phyloP scores from a whole-genome alignment of 2,888 invertebrate genomes.

The Phragmatobia fuliginosa region DNA sequence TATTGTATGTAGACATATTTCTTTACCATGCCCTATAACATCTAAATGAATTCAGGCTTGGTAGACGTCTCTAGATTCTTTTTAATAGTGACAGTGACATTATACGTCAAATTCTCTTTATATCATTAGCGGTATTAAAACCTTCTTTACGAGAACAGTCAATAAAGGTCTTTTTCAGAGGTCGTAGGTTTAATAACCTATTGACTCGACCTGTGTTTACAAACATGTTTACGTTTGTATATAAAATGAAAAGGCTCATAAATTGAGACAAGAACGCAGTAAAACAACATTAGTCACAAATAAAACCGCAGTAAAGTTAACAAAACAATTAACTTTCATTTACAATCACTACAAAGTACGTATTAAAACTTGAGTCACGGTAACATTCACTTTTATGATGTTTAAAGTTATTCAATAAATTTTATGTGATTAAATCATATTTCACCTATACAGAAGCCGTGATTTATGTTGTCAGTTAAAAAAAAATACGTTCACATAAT shows the following conservation, averaged over 20 bases:
- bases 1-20: neutral
- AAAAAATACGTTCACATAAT: neutral
- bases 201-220: neutral
- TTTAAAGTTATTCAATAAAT: conserved; percentile 5
- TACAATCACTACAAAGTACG: conserved; percentile 5
- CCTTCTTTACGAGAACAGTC: neutral
- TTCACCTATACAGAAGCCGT: conserved; percentile 1
- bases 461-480: neutral
- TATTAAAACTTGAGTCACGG: conserved; percentile 5
- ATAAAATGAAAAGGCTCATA: neutral
- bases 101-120: neutral
- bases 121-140: neutral
- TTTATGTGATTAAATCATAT: conserved; percentile 4
- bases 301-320: neutral
- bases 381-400: neutral
- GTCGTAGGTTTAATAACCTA: neutral
- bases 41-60: too few species aligned
- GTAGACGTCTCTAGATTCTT: too few species aligned
- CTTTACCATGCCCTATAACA: neutral
- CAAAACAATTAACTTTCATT: conserved; percentile 12
- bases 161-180: neutral
- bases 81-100: too few species aligned
- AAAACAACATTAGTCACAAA: conserved; percentile 1
- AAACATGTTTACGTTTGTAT: neutral
- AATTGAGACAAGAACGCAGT: neutral